These are phyloP conservation scores for Microchrysa polita DNA, from an alignment of 2,888 invertebrate genomes.

Conservation along the genomic window DNA sequence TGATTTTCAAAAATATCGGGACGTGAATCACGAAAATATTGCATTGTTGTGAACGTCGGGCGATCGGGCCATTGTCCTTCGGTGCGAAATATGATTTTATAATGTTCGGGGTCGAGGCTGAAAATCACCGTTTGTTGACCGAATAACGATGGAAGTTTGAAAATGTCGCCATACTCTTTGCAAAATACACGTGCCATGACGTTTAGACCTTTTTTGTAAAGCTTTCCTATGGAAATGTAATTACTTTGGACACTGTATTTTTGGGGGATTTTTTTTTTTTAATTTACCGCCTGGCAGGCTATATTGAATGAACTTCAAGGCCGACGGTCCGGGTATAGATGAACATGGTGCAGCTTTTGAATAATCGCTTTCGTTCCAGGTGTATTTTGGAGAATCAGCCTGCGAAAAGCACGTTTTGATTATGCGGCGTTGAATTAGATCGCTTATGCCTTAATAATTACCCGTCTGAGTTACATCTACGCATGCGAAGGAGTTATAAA, in stretches of 20 bases:
- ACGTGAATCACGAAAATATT: slow-evolving; percentile 63
- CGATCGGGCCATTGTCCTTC: slow-evolving; percentile 66
- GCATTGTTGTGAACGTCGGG: slow-evolving; percentile 62
- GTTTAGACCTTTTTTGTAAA: neutral
- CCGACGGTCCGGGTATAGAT: slow-evolving; percentile 57
- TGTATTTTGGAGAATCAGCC: neutral
- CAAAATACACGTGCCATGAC: slow-evolving; percentile 38
- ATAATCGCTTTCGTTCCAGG: neutral
- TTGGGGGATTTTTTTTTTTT: neutral
- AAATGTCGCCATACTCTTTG: slow-evolving; percentile 63
- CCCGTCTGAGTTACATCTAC: no score
- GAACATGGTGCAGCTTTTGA: slow-evolving; percentile 9
- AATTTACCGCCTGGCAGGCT: slow-evolving; percentile 16
- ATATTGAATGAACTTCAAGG: slow-evolving; percentile 52
- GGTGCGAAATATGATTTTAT: slow-evolving; percentile 63
- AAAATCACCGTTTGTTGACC: slow-evolving; percentile 61
- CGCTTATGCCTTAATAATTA: no score
- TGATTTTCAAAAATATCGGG: slow-evolving; percentile 54
- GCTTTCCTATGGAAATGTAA: neutral
- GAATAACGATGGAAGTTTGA: slow-evolving; percentile 62
- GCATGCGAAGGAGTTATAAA: no score
- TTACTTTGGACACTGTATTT: neutral
- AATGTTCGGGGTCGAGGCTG: slow-evolving; percentile 67
- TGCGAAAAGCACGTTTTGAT: neutral
- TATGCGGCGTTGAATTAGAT: no score